Evolutionary conservation across 2,797 vertebrate species (phyloP).

Genomic region (Pampus argenteus): DNA sequence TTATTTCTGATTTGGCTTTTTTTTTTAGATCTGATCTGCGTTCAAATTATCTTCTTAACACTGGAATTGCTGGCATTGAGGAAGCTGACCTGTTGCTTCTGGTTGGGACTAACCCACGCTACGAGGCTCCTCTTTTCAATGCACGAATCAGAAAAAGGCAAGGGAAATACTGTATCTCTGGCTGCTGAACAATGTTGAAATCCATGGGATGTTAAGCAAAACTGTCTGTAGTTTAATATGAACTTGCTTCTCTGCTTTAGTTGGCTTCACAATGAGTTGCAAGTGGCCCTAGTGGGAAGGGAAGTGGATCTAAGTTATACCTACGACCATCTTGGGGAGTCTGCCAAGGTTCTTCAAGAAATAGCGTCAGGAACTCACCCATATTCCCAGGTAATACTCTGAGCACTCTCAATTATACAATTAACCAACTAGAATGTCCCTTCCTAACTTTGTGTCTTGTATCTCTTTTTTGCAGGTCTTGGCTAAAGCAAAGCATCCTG

Average conservation of each 20-base stretch:
- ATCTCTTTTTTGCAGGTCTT: conserved; percentile 80
- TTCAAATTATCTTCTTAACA: conserved; percentile 92
- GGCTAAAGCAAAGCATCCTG: conserved; percentile 86
- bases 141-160: conserved; percentile 91
- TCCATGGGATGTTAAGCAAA: neutral
- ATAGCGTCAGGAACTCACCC: conserved; percentile 88
- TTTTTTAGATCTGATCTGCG: conserved; percentile 88
- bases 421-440: conserved; percentile 4
- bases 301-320: conserved; percentile 90
- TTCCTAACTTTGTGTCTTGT: neutral
- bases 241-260: conserved; percentile 76
- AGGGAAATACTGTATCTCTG: neutral
- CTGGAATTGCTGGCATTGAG: conserved; percentile 90
- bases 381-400: conserved; percentile 84
- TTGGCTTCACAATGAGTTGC: conserved; percentile 94
- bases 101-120: conserved; percentile 92
- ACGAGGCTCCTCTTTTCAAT: conserved; percentile 92
- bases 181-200: neutral
- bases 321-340: conserved; percentile 91
- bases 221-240: neutral
- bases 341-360: conserved; percentile 87
- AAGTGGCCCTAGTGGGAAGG: conserved; percentile 89
- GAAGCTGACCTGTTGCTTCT: conserved; percentile 91
- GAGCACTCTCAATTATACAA: neutral
- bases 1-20: neutral